These are phyloP conservation scores for Chaenodraco wilsoni DNA, from an alignment of 2,797 vertebrate genomes.

Conservation along the genomic window DNA sequence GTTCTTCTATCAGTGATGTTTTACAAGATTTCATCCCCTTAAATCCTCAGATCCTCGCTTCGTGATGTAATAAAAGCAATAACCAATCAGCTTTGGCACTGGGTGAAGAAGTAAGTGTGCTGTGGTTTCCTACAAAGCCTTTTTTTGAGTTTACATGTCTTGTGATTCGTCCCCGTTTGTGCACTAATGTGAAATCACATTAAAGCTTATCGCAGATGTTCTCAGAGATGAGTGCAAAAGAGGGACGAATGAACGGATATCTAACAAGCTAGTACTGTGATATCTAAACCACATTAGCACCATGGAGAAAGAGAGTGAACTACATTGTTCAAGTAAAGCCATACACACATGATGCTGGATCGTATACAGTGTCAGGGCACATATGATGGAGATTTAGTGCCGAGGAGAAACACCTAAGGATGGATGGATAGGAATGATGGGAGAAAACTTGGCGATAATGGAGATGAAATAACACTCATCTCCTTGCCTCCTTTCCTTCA, in stretches of 20 bases:
- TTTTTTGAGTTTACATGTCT: slow-evolving; percentile 31
- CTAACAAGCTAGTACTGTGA: slow-evolving; percentile 43
- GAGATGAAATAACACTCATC: slow-evolving; percentile 31
- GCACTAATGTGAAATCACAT: slow-evolving; percentile 30
- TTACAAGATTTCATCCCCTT: slow-evolving; percentile 8
- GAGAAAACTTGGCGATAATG: slow-evolving; percentile 39
- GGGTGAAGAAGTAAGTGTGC: slow-evolving; percentile 69
- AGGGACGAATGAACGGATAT: slow-evolving; percentile 26
- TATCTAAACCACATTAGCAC: slow-evolving; percentile 70
- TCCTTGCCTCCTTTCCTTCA: slow-evolving; percentile 41
- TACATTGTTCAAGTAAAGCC: slow-evolving; percentile 71
- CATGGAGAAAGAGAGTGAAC: slow-evolving; percentile 57
- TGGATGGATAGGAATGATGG: slow-evolving; percentile 24
- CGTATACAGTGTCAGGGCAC: slow-evolving; percentile 22
- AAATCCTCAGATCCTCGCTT: not conserved
- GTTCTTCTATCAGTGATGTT: slow-evolving; percentile 16
- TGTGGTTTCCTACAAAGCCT: slow-evolving; percentile 58
- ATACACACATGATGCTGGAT: slow-evolving; percentile 47
- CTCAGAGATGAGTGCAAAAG: slow-evolving; percentile 15
- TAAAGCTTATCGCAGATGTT: not conserved
- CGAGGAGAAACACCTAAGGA: slow-evolving; percentile 32
- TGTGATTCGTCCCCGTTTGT: slow-evolving; percentile 15
- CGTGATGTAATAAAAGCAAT: slow-evolving; percentile 45
- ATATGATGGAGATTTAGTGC: slow-evolving; percentile 25
- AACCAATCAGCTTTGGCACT: slow-evolving; percentile 75